Evolutionary conservation across 2,797 vertebrate genomes (phyloP), one percentile per base, ranked within the genome.

Genomic region (Enteromius fasciolatus): DNA sequence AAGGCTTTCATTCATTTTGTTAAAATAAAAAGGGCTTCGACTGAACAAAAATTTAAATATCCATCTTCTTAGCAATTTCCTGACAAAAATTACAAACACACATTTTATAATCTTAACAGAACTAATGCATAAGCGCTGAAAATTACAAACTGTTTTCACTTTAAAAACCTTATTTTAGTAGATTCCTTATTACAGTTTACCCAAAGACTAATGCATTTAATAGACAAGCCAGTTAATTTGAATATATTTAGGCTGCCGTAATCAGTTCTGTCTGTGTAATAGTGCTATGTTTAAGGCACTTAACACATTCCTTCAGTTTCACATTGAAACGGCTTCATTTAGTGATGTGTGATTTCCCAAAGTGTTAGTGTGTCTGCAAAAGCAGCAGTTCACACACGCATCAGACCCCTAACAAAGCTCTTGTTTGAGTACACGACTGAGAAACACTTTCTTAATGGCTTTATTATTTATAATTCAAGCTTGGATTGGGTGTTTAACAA

Each of bases 21-120:
- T 86, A 85, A 78, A 84, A 25, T 87, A 86, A 85, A 50, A 85
- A 82, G 87, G 78, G 79, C 83, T 88, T 84, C 64, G 70, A 59
- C 68, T 83, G 72, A 82, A 80, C 77, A 75, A 2, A 46, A 72
- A 48, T 4, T 0, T 48, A n/a, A 80, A 46, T 23, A 70, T 61
- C 39, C 63, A 74, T 87, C 59, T 66, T 75, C 74, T n/a, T 78
- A 74, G 67, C 28, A 33, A 82, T 85, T 85, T 87, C 57, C 85
- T 81, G 69, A 76, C 80, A 70, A 63, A 87, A 84, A 82, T 14
- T 5, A 82, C 46, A 6, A 87, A 81, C 36, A 44, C 69, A 79
- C 77, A 82, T 84, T 84, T 78, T 20, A 81, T 74, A 81, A 68
- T 76, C 78, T 59, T 57, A 76, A 83, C 61, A 66, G 33, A 39